These are phyloP conservation scores for Amiota communis DNA, from an alignment of 2,888 invertebrate genomes.

Conservation along the genomic window DNA sequence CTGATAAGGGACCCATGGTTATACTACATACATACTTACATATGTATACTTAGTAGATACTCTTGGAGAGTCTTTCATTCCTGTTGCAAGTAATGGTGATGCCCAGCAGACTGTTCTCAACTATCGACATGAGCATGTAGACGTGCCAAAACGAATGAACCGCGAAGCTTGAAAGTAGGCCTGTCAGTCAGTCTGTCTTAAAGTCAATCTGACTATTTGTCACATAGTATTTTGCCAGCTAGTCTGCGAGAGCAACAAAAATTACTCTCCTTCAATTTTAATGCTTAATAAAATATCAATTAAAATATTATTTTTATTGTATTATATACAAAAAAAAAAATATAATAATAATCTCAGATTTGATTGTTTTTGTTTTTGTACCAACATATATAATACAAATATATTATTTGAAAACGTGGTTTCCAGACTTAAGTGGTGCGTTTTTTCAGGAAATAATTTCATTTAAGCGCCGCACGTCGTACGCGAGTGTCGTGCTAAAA, in stretches of 20 bases:
- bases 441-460: slow-evolving; percentile 37
- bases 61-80: too few relatives aligned
- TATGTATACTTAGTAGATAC: too few relatives aligned
- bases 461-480: slow-evolving; percentile 39
- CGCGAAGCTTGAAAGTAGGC: background rate
- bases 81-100: too few relatives aligned
- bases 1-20: too few relatives aligned
- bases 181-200: too few relatives aligned
- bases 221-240: too few relatives aligned
- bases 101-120: too few relatives aligned
- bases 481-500: background rate
- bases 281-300: slow-evolving; percentile 17
- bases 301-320: slow-evolving; percentile 1
- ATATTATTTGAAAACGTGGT: background rate
- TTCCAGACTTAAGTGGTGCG: slow-evolving; percentile 4
- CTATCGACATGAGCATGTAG: background rate
- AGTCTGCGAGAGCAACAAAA: background rate
- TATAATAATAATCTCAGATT: too few relatives aligned
- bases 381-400: background rate
- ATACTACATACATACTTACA: too few relatives aligned
- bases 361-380: too few relatives aligned
- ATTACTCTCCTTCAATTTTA: background rate
- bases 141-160: background rate
- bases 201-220: too few relatives aligned
- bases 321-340: too few relatives aligned